Evolutionary conservation across 2,797 vertebrate species (phyloP).

Genomic region (Parotocinclus haroldoi): DNA sequence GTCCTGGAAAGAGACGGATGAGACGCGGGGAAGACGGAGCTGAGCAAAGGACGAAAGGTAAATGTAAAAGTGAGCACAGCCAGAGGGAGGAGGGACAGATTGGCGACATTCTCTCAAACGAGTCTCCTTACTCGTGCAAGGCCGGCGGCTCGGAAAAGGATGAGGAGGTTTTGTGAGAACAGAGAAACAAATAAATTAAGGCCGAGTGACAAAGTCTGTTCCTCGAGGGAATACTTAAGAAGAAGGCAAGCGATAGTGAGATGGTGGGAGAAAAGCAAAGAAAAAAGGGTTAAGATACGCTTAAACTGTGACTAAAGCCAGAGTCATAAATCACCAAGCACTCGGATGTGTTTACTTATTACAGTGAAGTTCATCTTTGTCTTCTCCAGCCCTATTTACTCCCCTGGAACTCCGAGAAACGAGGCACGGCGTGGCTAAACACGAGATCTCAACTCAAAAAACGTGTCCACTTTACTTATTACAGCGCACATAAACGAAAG

Average conservation of each 20-base stretch:
- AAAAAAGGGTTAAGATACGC: conserved; percentile 40
- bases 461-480: conserved; percentile 14
- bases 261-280: conserved; percentile 19
- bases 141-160: neutral
- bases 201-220: conserved; percentile 11
- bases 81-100: conserved; percentile 7
- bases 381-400: conserved; percentile 53
- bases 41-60: conserved; percentile 12
- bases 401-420: conserved; percentile 27
- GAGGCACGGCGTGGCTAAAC: conserved; percentile 8
- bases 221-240: conserved; percentile 19
- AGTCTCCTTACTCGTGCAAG: neutral
- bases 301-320: conserved; percentile 65
- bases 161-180: conserved; percentile 24
- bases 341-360: conserved; percentile 74
- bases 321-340: conserved; percentile 70
- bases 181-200: conserved; percentile 52
- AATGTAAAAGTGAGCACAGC: conserved; percentile 18
- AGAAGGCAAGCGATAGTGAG: conserved; percentile 16
- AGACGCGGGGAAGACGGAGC: neutral
- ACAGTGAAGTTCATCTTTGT: conserved; percentile 64
- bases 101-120: conserved; percentile 3
- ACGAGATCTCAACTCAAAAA: conserved; percentile 35
- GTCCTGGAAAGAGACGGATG: conserved; percentile 5
- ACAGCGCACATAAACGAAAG: neutral